These are phyloP conservation scores for Cataglyphis cursor DNA, from an alignment of 2,888 invertebrate genomes.

Conservation along the genomic window DNA sequence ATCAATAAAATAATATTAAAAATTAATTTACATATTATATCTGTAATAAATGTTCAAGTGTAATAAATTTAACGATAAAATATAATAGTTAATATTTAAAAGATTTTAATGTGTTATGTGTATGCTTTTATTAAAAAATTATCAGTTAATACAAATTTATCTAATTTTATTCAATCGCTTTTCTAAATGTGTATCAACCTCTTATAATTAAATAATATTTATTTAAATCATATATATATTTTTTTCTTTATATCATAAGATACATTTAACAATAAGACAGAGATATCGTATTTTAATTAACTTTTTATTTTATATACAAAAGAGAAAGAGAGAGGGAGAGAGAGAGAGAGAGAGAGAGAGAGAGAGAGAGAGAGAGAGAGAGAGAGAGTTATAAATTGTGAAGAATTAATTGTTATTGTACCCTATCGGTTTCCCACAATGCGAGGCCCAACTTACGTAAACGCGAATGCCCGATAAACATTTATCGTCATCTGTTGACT, in stretches of 20 bases:
- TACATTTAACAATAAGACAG: neutral
- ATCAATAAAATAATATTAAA: slow-evolving; percentile 24
- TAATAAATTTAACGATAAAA: slow-evolving; percentile 21
- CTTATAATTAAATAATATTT: neutral
- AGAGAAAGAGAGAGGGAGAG: too few species aligned
- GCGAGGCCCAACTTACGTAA: slow-evolving; percentile 30
- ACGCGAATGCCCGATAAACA: slow-evolving; percentile 45
- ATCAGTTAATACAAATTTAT: neutral
- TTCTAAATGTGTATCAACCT: neutral
- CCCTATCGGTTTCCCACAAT: slow-evolving; percentile 14
- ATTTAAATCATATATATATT: neutral
- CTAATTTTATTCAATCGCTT: neutral
- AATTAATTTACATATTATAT: neutral
- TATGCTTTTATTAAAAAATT: slow-evolving; percentile 10
- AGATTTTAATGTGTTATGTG: neutral
- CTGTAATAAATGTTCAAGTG: neutral
- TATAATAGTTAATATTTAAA: slow-evolving; percentile 6
- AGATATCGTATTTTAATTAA: neutral
- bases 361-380: too few species aligned
- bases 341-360: too few species aligned
- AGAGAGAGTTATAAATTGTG: neutral
- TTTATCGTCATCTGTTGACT: slow-evolving; percentile 48
- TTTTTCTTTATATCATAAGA: neutral
- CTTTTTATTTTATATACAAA: neutral
- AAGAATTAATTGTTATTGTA: slow-evolving; percentile 30